Evolutionary conservation across 2,888 invertebrate genomes (phyloP), one percentile per base, ranked within the genome.

Genomic region (Caenorhabditis japonica): DNA sequence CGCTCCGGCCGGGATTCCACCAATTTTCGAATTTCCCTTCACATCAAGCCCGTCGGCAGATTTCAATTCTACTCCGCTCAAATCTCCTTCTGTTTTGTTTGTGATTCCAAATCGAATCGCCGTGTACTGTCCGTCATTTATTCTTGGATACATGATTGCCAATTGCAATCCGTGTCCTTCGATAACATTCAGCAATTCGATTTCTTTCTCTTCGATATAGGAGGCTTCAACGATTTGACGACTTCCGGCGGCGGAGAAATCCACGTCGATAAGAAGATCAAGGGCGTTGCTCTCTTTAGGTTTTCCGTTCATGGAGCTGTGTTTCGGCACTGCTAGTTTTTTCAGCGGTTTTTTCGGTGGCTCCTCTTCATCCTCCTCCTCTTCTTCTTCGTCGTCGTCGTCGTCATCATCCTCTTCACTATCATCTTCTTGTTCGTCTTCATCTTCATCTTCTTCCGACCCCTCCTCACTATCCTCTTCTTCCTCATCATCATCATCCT

Each of bases 181-280:
- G 17, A 79, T 74, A 4, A 69, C 72, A 34, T 79, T 79, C 39
- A 79, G 44, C n/a, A 79, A 23, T 39, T 64, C 69, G n/a, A 34
- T 47, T 53, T 52, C 61, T 19, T 61, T 27, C 4, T 19, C 43
- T n/a, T 64, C 58, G 3, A 70, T 43, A 23, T 30, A 36, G 0
- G 19, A 8, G 0, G 76, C 36, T 3, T 71, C 77, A 49, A 79
- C 49, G 1, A 81, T 64, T 44, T 72, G 66, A 5, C 81, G 66
- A 36, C 55, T 62, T 41, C 79, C 81, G 0, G 79, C 77, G 0
- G 77, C 72, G 3, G 81, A 81, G 51, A 81, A 81, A 53, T 81
- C 81, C 15, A 81, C 68, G 55, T 81, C 81, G n/a, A 81, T 71
- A 1, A 81, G 73, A 2, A 81, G 64, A 51, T 81, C 81, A 12